Percentiles rank a stretch among this genome's conserved stretches.
phyloP scores from a whole-genome alignment of 2,888 invertebrate species.

The Notodonta ziczac region DNA sequence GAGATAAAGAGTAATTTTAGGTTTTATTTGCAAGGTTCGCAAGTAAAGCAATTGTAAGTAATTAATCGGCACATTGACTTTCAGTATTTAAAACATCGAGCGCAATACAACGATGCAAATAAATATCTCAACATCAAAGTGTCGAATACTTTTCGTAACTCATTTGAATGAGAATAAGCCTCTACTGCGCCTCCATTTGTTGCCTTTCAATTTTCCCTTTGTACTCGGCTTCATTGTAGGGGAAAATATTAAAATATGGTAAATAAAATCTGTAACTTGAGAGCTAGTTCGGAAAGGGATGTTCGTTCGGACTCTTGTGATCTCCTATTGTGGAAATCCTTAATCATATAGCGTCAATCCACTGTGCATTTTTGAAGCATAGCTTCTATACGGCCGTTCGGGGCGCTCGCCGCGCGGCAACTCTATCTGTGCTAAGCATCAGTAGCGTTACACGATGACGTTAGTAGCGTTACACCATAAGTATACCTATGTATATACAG shows the following conservation, averaged over 20 bases:
- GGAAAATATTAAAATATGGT: slow-evolving; percentile 77
- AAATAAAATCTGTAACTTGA: slow-evolving; percentile 65
- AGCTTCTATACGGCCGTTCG: too few species aligned
- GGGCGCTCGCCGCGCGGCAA: too few species aligned
- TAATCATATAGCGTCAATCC: slow-evolving; percentile 11
- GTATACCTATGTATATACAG: too few species aligned
- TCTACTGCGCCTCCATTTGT: slow-evolving; percentile 65
- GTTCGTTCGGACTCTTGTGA: slow-evolving; percentile 29
- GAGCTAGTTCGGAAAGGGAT: slow-evolving; percentile 44
- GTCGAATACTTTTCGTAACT: slow-evolving; percentile 69
- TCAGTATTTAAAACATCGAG: not conserved
- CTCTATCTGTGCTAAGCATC: too few species aligned
- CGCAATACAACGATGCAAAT: slow-evolving; percentile 28
- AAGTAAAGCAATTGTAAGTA: too few species aligned
- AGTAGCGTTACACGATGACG: too few species aligned
- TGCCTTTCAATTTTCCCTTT: slow-evolving; percentile 74
- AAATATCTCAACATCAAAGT: slow-evolving; percentile 68
- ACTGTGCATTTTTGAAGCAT: not conserved
- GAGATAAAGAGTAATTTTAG: too few species aligned
- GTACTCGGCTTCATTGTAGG: slow-evolving; percentile 57
- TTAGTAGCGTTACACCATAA: too few species aligned
- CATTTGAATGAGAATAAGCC: slow-evolving; percentile 79
- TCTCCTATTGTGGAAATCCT: slow-evolving; percentile 35
- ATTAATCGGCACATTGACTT: not conserved
- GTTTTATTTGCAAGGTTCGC: too few species aligned